These are phyloP conservation scores for Thunnus albacares DNA, from an alignment of 2,797 vertebrate species.

Conservation along the genomic window DNA sequence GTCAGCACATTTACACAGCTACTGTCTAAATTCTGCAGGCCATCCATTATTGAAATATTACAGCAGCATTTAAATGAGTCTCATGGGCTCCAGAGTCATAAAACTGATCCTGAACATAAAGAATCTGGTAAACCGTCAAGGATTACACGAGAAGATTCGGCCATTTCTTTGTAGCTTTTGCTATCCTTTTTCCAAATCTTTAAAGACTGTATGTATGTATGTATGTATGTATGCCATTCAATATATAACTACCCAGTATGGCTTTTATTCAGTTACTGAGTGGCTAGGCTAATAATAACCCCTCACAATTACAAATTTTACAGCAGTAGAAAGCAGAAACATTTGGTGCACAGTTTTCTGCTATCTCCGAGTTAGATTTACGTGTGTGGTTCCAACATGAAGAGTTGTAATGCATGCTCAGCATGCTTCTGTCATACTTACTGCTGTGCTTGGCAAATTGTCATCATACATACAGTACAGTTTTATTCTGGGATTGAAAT, in stretches of 20 bases:
- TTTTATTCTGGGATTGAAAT: constrained; percentile 40
- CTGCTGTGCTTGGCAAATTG: constrained; percentile 33
- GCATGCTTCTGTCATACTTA: constrained; percentile 11
- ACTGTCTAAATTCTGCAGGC: constrained; percentile 38
- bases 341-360: neutral
- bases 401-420: constrained; percentile 23
- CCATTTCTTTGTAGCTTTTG: constrained; percentile 26
- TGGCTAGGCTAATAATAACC: neutral
- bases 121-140: constrained; percentile 44
- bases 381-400: neutral
- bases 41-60: constrained; percentile 46
- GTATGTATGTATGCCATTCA: neutral
- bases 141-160: constrained; percentile 9
- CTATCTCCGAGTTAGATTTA: constrained; percentile 11
- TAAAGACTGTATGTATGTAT: constrained; percentile 1
- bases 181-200: constrained; percentile 19
- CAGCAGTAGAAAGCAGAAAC: neutral
- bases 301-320: constrained; percentile 8
- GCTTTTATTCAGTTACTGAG: neutral
- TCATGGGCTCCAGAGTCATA: constrained; percentile 46
- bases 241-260: neutral
- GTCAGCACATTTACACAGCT: constrained; percentile 22
- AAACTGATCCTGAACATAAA: constrained; percentile 59
- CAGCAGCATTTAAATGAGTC: constrained; percentile 40
- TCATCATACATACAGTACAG: constrained; percentile 1